Conservation (phyloP, 1,140 invertebrate genomes). For the Orchesella cincta region DNA sequence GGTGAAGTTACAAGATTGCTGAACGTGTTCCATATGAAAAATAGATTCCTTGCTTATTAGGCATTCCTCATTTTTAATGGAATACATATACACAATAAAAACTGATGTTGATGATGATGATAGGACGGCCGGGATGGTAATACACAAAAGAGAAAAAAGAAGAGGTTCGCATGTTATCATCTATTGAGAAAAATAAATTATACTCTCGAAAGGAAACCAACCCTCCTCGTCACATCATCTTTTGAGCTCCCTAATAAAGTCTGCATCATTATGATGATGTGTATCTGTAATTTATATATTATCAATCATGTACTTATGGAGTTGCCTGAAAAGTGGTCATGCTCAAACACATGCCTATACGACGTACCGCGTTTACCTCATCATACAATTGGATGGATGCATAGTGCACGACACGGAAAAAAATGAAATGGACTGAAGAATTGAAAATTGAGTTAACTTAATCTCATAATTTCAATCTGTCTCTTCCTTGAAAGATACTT, state of each 20-base stretch:
- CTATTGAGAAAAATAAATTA: slow-evolving; percentile 7
- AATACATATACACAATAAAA: slow-evolving; percentile 17
- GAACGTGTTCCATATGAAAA: not conserved
- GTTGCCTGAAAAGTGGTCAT: not conserved
- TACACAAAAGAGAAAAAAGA: not conserved
- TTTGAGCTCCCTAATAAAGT: slow-evolving; percentile 21
- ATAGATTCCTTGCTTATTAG: not conserved
- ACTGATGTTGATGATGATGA: not conserved
- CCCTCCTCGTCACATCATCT: slow-evolving; percentile 23
- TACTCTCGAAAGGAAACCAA: slow-evolving; percentile 8
- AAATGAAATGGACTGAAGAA: not conserved
- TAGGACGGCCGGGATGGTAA: not conserved
- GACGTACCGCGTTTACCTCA: too few species aligned
- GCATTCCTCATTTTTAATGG: slow-evolving; percentile 20
- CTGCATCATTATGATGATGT: not conserved
- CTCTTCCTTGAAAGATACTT: not conserved
- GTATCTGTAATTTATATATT: slow-evolving; percentile 20
- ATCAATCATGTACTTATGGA: not conserved
- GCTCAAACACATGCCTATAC: too few species aligned
- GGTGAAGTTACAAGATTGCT: not conserved
- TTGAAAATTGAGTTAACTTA: slow-evolving; percentile 11
- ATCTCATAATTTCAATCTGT: slow-evolving; percentile 21
- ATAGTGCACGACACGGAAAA: not conserved
- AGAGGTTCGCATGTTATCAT: not conserved
- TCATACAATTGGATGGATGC: too few species aligned